Percentiles rank a stretch among this genome's conserved stretches.
These are phyloP conservation scores for Campaea margaritaria DNA, from an alignment of 2,888 invertebrate species.

Conservation along the genomic window DNA sequence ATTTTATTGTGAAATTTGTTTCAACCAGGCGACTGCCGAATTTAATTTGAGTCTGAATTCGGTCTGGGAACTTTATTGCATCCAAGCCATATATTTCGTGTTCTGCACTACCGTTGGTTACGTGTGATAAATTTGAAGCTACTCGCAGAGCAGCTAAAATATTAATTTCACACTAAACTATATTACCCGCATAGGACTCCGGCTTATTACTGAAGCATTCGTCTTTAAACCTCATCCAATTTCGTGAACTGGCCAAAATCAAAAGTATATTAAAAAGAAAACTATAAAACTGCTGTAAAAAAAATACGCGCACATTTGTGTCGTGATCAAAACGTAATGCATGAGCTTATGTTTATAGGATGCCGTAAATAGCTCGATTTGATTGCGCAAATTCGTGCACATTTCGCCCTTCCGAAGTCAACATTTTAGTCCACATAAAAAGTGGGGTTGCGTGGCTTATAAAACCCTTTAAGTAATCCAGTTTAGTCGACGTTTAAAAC, in stretches of 20 bases:
- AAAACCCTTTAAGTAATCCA: slow-evolving; percentile 53
- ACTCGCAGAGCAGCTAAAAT: slow-evolving; percentile 42
- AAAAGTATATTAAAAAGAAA: slow-evolving; percentile 39
- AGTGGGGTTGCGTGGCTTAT: slow-evolving; percentile 46
- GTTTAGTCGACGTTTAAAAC: slow-evolving; percentile 46
- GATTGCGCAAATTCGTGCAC: slow-evolving; percentile 40
- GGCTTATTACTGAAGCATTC: slow-evolving; percentile 37
- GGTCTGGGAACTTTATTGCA: slow-evolving; percentile 46
- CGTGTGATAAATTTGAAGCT: slow-evolving; percentile 43
- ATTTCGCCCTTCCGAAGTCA: slow-evolving; percentile 38
- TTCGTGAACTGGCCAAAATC: slow-evolving; percentile 34
- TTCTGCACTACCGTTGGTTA: slow-evolving; percentile 26
- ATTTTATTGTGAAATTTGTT: slow-evolving; percentile 29
- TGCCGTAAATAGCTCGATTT: slow-evolving; percentile 34
- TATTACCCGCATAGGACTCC: slow-evolving; percentile 42
- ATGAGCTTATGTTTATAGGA: slow-evolving; percentile 23
- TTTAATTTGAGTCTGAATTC: slow-evolving; percentile 46
- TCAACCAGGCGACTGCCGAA: slow-evolving; percentile 30
- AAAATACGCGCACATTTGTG: slow-evolving; percentile 23
- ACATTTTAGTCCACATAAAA: slow-evolving; percentile 53
- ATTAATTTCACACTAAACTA: slow-evolving; percentile 47
- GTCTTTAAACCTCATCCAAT: slow-evolving; percentile 37
- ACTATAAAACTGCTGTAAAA: slow-evolving; percentile 40
- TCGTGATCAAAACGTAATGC: slow-evolving; percentile 25
- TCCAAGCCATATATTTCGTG: slow-evolving; percentile 35